Base-by-base conservation (phyloP, 2,113 vertebrate species). In the Coptodon bakossiorum region DNA sequence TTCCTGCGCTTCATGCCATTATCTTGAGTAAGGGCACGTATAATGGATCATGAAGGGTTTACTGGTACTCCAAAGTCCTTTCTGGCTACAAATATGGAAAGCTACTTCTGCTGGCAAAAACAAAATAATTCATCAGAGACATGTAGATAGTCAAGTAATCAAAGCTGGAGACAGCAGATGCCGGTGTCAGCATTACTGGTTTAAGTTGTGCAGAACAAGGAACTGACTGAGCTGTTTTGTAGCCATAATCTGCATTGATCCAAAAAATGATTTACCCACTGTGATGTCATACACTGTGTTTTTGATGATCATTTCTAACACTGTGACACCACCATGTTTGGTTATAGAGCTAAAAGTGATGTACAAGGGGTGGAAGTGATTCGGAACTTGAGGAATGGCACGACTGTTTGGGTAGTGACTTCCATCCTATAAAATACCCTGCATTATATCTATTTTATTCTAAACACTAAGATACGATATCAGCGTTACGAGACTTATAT, bases 71-170 rank as follows among this genome's bases (percentile, higher is more conserved):
- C 81, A 81, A 90, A 91, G 85, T 84, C 82, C n/a, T 86, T 52
- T 40, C 86, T 92, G 93, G 92, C 86, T 87, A 73, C 24, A 73
- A 76, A 86, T 2, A 81, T 81, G 91, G 92, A 95, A 93, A 90
- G 85, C 90, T 93, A 80, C 81, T 85, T 88, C 11, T 84, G 81
- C 82, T 94, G 93, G 93, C 89, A 86, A 94, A 91, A 94, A 90
- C 90, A 90, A 84, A 87, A 90, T 76, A 61, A 91, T 90, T 89
- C 87, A 94, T 93, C 93, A 91, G 90, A 90, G 88, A 86, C 89
- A 63, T n/a, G 73, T 19, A 85, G 84, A 88, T 85, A 85, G 83
- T 90, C 34, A 82, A 29, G 63, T 83, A 89, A 93, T 94, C 91
- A 88, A 90, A 86, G 80, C 54, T 82, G 66, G 86, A 93, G 80